Evolutionary conservation across 1,140 invertebrate species (phyloP), one percentile per base, ranked within the genome.

Genomic region (Physella acuta): DNA sequence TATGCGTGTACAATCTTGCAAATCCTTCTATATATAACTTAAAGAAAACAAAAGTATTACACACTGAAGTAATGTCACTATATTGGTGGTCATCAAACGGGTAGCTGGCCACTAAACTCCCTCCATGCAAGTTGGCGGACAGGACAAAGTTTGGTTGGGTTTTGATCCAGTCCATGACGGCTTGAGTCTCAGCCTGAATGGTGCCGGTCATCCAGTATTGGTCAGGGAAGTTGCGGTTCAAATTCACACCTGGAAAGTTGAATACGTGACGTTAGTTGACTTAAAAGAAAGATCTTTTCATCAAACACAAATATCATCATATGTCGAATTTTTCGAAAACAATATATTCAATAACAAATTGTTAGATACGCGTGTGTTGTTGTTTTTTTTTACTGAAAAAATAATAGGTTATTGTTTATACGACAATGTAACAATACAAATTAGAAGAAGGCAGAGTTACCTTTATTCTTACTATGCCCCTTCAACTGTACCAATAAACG

Each of bases 161-260:
- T 14, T 88, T 81, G 1, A 94, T 90, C 96, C 97, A 99, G 49
- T 92, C 87, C 89, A 99, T 98, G 0, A 98, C 89, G 0, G 94
- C 94, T 53, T 83, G 73, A 0, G 95, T 97, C 87, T 99, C 97
- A 0, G 89, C 92, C 79, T 70, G 83, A 2, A 44, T 20, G 20
- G 60, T 64, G 1, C 5, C 28, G 14, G 96, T 0, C 14, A 30
- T 63, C 37, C 69, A 59, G 58, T 78, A 97, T 73, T 94, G 92
- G 80, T 97, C 94, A 0, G 97, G 97, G 80, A 99, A 99, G 86
- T 99, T 97, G 76, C 96, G 88, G 85, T 99, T 99, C 2, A 99
- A 86, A 84, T 99, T 96, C 14, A 71, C 49, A 70, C 34, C 59
- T 71, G 34, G n/a, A n/a, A n/a, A n/a, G n/a, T n/a, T n/a, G n/a